Evolutionary conservation across 2,113 vertebrate genomes (phyloP), one percentile per base, ranked within the genome.

Genomic region (Riparia riparia): DNA sequence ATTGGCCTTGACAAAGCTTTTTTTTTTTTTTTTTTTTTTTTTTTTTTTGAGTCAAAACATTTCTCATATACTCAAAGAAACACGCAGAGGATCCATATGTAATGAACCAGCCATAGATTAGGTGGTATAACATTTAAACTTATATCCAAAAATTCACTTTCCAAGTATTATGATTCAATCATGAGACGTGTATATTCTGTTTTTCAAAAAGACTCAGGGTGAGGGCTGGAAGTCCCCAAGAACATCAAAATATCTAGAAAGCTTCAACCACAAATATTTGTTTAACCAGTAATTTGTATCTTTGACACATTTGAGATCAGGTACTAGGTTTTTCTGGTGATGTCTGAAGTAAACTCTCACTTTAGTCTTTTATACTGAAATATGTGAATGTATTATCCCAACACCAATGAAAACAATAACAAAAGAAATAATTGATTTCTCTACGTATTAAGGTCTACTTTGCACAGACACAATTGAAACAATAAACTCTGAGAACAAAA

Each of bases 401-500:
- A 82, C 24, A 65, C 8, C 3, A 26, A 19, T 5, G 25, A 51
- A 61, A 89, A 50, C 16, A 92, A 28, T 3, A 84, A n/a, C 16
- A 73, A 96, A 94, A 96, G 26, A 96, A 86, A 89, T 91, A 85
- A 96, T 92, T 92, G 60, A 97, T 97, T 97, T 97, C 84, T 89
- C 24, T 22, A 88, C 49, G 97, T 97, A 97, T 96, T 94, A 95
- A 90, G 34, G 41, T 83, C 64, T 97, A 97, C 96, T 97, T 97
- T 97, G 2, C 71, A 78, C 39, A 91, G 39, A 95, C 65, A 89
- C 28, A 89, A 95, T 84, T 96, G 90, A 94, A 98, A 97, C 77
- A 96, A 97, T 97, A 97, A 97, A 94, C 89, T 92, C 78, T 93
- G 68, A 96, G 89, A 96, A 96, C 76, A 97, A 78, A 82, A 95